Conservation (phyloP, 2,888 invertebrate genomes). For the Hylaea fasciaria region DNA sequence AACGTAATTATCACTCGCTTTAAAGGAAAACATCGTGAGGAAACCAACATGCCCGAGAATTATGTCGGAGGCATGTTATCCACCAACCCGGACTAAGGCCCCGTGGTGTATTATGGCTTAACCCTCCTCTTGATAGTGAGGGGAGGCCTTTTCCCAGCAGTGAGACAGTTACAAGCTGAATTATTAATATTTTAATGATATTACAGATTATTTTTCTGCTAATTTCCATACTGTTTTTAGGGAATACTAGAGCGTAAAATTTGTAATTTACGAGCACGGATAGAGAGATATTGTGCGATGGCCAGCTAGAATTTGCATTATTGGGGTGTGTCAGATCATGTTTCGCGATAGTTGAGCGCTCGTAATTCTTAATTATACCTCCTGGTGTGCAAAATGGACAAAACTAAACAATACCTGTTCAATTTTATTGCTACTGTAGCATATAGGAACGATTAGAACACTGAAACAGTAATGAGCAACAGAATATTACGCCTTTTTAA, state of each 20-base stretch:
- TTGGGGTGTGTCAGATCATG: conserved; percentile 26
- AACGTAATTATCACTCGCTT: too few species aligned
- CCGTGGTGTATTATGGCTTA: too few species aligned
- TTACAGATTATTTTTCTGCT: background rate
- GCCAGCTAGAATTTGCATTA: conserved; percentile 49
- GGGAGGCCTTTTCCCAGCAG: too few species aligned
- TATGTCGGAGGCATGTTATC: too few species aligned
- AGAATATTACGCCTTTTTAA: too few species aligned
- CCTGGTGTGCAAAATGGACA: background rate
- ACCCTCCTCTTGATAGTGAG: too few species aligned
- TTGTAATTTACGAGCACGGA: conserved; percentile 66
- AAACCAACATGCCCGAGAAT: too few species aligned
- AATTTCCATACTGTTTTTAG: conserved; percentile 15
- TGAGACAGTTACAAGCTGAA: too few species aligned
- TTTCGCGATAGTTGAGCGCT: conserved; percentile 7
- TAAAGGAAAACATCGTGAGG: too few species aligned
- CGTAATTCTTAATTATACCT: conserved; percentile 20
- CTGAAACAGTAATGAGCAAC: too few species aligned
- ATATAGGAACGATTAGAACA: background rate
- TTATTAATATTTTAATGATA: background rate
- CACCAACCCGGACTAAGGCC: too few species aligned
- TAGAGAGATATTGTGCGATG: conserved; percentile 45
- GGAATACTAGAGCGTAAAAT: conserved; percentile 58
- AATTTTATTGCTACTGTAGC: background rate
- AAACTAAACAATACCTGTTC: background rate